phyloP scores from a whole-genome alignment of 2,888 invertebrate species.

The Cheiracanthium punctorium region DNA sequence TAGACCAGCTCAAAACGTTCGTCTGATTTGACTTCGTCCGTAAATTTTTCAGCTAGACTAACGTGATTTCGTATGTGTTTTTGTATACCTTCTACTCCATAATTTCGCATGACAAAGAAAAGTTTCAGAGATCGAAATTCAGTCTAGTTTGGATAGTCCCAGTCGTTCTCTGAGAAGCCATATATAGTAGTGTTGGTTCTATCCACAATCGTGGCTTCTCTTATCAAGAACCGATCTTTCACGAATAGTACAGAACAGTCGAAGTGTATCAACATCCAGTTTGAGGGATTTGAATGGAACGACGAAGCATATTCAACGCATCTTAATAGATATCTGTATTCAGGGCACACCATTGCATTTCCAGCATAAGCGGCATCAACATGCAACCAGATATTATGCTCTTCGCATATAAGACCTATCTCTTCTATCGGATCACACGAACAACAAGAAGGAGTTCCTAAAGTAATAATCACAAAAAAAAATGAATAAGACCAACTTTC shows the following conservation, averaged over 20 bases:
- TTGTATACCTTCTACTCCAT: conserved; percentile 94
- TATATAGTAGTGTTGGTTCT: conserved; percentile 96
- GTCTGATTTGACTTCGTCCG: conserved; percentile 86
- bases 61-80: conserved; percentile 89
- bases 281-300: conserved; percentile 97
- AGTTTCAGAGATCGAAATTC: conserved; percentile 95
- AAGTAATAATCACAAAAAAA: conserved; percentile 96
- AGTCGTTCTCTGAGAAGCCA: conserved; percentile 81
- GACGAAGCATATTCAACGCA: conserved; percentile 90
- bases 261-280: conserved; percentile 96
- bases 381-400: conserved; percentile 85
- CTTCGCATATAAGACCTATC: conserved; percentile 87
- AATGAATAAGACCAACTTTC: conserved; percentile 92
- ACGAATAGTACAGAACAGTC: conserved; percentile 99
- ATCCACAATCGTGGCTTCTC: conserved; percentile 96
- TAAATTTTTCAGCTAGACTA: conserved; percentile 91
- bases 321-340: conserved; percentile 84
- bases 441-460: conserved; percentile 94
- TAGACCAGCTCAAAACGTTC: conserved; percentile 92
- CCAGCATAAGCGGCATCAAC: conserved; percentile 99
- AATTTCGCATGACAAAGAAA: conserved; percentile 96
- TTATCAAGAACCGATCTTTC: conserved; percentile 88
- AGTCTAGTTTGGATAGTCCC: conserved; percentile 96
- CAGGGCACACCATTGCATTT: conserved; percentile 97
- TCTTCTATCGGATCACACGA: conserved; percentile 95